Evolutionary conservation across 2,888 invertebrate species (phyloP).

Genomic region (Hypolimnas misippus): DNA sequence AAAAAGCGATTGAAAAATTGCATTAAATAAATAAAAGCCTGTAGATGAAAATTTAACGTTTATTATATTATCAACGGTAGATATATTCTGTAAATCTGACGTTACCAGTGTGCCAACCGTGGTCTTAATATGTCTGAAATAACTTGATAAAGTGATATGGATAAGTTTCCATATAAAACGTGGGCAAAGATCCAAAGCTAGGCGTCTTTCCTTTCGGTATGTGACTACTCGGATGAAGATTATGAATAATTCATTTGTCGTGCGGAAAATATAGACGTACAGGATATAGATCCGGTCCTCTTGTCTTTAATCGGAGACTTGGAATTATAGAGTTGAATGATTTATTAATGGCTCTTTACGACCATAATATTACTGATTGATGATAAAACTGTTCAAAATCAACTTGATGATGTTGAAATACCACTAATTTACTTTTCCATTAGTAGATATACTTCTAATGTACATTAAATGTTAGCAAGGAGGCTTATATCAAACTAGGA

Average conservation of each 20-base stretch:
- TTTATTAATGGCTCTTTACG: conserved; percentile 38
- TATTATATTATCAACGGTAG: background rate
- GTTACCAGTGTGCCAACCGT: background rate
- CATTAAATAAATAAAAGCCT: background rate
- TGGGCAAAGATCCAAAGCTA: conserved; percentile 29
- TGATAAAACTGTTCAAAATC: conserved; percentile 19
- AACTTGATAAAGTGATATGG: conserved; percentile 11
- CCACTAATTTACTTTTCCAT: conserved; percentile 2
- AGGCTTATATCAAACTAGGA: background rate
- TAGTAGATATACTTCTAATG: background rate
- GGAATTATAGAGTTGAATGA: conserved; percentile 40
- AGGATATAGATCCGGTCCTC: conserved; percentile 78
- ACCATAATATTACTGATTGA: conserved; percentile 33
- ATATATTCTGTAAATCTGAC: conserved; percentile 1
- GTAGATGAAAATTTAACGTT: background rate
- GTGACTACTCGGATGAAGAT: conserved; percentile 35
- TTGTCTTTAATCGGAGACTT: conserved; percentile 30
- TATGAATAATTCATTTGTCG: conserved; percentile 69
- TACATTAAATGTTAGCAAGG: background rate
- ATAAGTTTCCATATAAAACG: conserved; percentile 17
- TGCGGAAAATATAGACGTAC: conserved; percentile 58
- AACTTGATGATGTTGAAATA: background rate
- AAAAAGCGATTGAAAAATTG: background rate
- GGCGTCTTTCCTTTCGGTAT: conserved; percentile 26
- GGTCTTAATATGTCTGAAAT: conserved; percentile 7